Evolutionary conservation across 2,888 invertebrate species (phyloP).

Genomic region (Chymomyza procnemis): DNA sequence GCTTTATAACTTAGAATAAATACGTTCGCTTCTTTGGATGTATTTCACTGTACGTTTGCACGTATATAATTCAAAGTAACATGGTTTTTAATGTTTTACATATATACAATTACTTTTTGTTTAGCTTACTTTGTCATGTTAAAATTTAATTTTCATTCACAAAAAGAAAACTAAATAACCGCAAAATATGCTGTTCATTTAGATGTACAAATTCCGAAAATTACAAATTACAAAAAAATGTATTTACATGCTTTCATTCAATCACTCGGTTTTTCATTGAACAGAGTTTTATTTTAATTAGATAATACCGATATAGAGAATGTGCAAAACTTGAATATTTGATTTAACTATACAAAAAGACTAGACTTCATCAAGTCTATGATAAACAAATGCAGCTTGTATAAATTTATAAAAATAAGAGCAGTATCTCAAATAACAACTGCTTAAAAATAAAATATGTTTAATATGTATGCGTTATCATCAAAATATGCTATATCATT

Average conservation of each 20-base stretch:
- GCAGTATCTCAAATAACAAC: constrained; percentile 54
- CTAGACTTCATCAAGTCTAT: constrained; percentile 24
- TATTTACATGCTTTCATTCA: constrained; percentile 17
- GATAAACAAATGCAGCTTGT: constrained; percentile 40
- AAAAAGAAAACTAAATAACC: background rate
- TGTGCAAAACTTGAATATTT: constrained; percentile 44
- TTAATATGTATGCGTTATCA: constrained; percentile 21
- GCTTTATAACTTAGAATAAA: background rate
- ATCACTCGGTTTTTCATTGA: constrained; percentile 15
- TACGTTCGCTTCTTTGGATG: background rate
- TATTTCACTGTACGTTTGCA: background rate
- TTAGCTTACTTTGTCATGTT: background rate
- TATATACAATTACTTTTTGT: background rate
- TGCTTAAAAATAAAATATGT: constrained; percentile 44
- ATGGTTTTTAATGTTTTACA: background rate
- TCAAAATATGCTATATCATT: background rate
- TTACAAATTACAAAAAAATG: background rate
- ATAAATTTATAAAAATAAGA: constrained; percentile 61
- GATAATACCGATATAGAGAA: constrained; percentile 53
- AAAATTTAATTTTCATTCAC: background rate
- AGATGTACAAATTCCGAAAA: background rate
- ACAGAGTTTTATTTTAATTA: constrained; percentile 18
- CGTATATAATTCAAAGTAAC: background rate
- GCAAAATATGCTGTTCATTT: background rate
- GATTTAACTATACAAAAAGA: constrained; percentile 32